phyloP scores from a whole-genome alignment of 2,797 vertebrate genomes.

The Rhincodon typus region DNA sequence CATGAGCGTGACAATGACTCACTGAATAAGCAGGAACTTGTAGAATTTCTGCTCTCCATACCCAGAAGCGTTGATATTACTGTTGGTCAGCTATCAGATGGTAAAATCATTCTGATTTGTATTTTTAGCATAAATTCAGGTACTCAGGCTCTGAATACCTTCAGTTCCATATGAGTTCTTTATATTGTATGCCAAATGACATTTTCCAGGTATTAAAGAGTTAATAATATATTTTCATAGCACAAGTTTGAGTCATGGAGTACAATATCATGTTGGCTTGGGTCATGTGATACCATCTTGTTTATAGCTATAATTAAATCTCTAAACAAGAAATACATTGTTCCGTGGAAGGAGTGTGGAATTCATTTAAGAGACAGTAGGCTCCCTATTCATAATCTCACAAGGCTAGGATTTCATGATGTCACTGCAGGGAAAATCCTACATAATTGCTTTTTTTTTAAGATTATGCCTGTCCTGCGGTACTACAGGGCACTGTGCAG shows the following conservation, averaged over 20 bases:
- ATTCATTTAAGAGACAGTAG: slow-evolving; percentile 16
- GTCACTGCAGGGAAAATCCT: slow-evolving; percentile 25
- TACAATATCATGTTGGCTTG: not conserved
- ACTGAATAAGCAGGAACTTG: not conserved
- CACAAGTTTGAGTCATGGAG: not conserved
- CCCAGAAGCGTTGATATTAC: not conserved
- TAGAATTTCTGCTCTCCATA: not conserved
- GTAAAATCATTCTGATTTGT: not conserved
- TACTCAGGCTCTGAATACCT: not conserved
- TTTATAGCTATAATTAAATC: slow-evolving; percentile 36
- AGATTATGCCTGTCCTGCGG: not conserved
- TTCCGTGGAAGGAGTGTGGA: not conserved
- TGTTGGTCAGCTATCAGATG: not conserved
- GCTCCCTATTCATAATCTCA: slow-evolving; percentile 10
- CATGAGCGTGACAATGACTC: not conserved
- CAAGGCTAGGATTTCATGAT: slow-evolving; percentile 18
- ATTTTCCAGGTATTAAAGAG: not conserved
- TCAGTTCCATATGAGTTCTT: not conserved
- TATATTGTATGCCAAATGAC: not conserved
- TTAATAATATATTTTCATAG: not conserved
- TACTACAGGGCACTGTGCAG: not conserved
- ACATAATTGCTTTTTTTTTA: slow-evolving; percentile 1
- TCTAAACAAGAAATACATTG: slow-evolving; percentile 25
- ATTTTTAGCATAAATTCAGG: not conserved
- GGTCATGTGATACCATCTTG: not conserved